Evolutionary conservation across 2,888 invertebrate genomes (phyloP).

Genomic region (Tenthredo mesomela): DNA sequence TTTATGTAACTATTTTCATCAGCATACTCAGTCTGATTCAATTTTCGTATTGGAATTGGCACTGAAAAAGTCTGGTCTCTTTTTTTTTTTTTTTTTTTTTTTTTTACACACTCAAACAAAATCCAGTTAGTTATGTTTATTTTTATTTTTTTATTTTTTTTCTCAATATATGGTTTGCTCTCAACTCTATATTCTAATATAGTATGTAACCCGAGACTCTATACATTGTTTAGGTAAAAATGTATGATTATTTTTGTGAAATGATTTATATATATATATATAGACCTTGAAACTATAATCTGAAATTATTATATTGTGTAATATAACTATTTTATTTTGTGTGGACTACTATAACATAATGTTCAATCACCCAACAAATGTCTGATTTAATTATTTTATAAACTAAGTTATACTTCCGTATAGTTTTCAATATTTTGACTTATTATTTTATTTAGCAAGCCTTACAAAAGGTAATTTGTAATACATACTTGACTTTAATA

Average conservation of each 20-base stretch:
- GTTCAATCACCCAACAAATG: conserved; percentile 38
- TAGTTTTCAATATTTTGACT: conserved; percentile 37
- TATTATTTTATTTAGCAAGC: conserved; percentile 41
- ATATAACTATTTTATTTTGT: conserved; percentile 2
- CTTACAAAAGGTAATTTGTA: conserved; percentile 44
- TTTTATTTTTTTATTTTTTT: not conserved
- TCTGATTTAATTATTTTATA: conserved; percentile 26
- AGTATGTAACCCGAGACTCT: conserved; percentile 20
- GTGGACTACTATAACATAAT: conserved; percentile 27
- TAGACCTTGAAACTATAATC: conserved; percentile 28
- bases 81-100: no score
- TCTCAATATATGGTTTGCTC: conserved; percentile 24
- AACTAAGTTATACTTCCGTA: conserved; percentile 27
- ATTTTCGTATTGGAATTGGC: conserved; percentile 20
- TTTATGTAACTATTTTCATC: not conserved
- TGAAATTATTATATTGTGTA: conserved; percentile 18
- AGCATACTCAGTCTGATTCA: conserved; percentile 36
- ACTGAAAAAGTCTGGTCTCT: conserved; percentile 23
- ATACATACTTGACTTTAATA: conserved; percentile 48
- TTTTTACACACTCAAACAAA: not conserved
- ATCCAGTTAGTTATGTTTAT: not conserved
- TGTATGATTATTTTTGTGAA: conserved; percentile 36
- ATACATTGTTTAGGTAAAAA: conserved; percentile 27
- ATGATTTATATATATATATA: conserved; percentile 1
- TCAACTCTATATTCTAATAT: conserved; percentile 12